These are phyloP conservation scores for Vollenhovia emeryi DNA, from an alignment of 1,140 invertebrate species.

Conservation along the genomic window DNA sequence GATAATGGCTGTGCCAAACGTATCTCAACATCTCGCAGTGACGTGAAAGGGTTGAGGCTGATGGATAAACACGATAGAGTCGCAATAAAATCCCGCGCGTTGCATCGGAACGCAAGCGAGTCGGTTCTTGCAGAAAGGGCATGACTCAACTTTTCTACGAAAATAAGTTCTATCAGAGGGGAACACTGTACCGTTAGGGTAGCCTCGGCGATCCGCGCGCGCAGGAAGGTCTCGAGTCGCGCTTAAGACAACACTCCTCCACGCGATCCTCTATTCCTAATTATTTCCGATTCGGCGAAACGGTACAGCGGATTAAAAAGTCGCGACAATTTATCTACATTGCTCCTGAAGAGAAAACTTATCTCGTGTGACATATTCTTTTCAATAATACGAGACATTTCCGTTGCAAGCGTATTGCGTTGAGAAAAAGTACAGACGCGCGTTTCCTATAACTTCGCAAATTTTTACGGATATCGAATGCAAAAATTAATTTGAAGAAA, in stretches of 20 bases:
- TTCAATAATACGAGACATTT: not conserved
- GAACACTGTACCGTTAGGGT: slow-evolving; percentile 44
- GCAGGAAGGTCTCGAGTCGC: not conserved
- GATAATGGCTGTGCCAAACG: slow-evolving; percentile 30
- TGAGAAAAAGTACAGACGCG: not conserved
- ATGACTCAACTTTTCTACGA: slow-evolving; percentile 55
- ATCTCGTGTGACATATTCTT: not conserved
- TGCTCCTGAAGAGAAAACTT: not conserved
- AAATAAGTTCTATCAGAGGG: slow-evolving; percentile 50
- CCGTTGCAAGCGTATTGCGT: not conserved
- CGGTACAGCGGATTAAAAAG: too few relatives aligned
- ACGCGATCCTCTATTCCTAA: slow-evolving; percentile 1
- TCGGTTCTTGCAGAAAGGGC: slow-evolving; percentile 21
- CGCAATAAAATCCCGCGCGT: slow-evolving; percentile 26
- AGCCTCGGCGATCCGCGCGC: slow-evolving; percentile 28
- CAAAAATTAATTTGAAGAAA: not conserved
- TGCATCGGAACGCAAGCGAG: slow-evolving; percentile 21
- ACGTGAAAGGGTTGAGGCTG: slow-evolving; percentile 4
- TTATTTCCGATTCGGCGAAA: not conserved
- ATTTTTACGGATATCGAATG: not conserved
- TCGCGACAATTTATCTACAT: not conserved
- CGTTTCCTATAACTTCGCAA: not conserved
- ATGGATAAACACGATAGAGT: slow-evolving; percentile 26
- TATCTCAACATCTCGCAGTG: slow-evolving; percentile 37
- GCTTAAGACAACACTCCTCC: slow-evolving; percentile 6